Percentiles rank a stretch among this genome's conserved stretches.
phyloP scores from a whole-genome alignment of 1,140 invertebrate species.

The Drosophila carrolli region DNA sequence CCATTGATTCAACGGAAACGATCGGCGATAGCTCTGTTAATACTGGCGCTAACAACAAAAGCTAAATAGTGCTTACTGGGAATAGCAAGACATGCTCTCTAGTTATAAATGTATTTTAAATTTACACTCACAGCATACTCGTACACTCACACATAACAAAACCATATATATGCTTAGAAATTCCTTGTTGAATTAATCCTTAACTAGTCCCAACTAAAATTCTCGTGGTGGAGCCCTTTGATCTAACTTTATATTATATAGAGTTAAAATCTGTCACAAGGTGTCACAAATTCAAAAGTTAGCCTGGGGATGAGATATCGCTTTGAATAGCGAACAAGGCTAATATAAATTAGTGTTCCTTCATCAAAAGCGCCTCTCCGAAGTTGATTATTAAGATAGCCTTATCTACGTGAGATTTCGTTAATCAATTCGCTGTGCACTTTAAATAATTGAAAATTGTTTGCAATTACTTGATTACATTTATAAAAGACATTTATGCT shows the following conservation, averaged over 20 bases:
- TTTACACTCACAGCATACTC: constrained; percentile 45
- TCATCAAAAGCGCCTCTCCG: constrained; percentile 41
- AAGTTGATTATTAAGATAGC: constrained; percentile 64
- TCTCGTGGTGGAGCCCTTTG: constrained; percentile 47
- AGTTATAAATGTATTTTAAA: constrained; percentile 49
- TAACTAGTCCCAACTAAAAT: constrained; percentile 76
- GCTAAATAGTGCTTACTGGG: constrained; percentile 51
- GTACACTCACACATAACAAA: constrained; percentile 29
- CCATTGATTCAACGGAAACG: constrained; percentile 4
- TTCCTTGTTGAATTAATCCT: constrained; percentile 79
- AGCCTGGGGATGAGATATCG: background rate
- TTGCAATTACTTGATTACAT: constrained; percentile 21
- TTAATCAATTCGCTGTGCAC: constrained; percentile 64
- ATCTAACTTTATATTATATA: constrained; percentile 35
- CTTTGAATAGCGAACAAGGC: background rate
- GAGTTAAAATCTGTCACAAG: constrained; percentile 53
- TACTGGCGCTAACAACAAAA: constrained; percentile 50
- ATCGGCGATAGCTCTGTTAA: constrained; percentile 48
- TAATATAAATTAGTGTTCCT: constrained; percentile 3
- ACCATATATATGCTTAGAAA: constrained; percentile 60
- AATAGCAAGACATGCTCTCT: constrained; percentile 59
- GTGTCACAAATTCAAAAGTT: constrained; percentile 45
- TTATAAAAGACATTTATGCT: constrained; percentile 64
- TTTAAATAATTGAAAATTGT: constrained; percentile 32
- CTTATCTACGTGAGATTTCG: constrained; percentile 67